Evolutionary conservation across 2,797 vertebrate genomes (phyloP), one percentile per base, ranked within the genome.

Genomic region (Sarcophilus harrisii): DNA sequence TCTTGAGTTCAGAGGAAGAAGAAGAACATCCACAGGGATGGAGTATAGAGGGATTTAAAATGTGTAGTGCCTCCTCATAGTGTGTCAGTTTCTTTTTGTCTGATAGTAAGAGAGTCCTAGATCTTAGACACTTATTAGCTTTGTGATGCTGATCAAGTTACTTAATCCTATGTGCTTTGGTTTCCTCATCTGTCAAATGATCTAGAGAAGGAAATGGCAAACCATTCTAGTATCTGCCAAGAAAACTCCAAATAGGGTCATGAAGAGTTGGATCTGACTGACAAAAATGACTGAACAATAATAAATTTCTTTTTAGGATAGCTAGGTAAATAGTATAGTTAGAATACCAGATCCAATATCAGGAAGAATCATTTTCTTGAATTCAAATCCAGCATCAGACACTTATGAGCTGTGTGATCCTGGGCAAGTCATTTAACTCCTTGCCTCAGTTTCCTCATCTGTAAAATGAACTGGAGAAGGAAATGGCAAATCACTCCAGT

Each of bases 81-180:
- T 58, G 92, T 90, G 93, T 97, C 94, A 1, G 81, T 94, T 95
- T 96, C 93, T 91, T 81, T 93, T 1, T 55, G 30, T 13, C 28
- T 24, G 9, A 52, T 29, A 90, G 27, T 5, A 62, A 62, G 13
- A 73, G 66, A 18, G 66, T 73, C 32, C 1, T 73, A 73, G n/a
- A 10, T 16, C 66, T 73, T 16, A 73, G 66, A 38, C 66, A n/a
- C n/a, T 38, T 9, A 38, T n/a, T 73, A 21, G n/a, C 66, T 73
- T 14, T 62, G 30, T 62, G 30, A 62, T 13, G 4, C 3, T 66
- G 60, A 4, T 4, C 59, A 62, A 62, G 29, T 62, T 30, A 62
- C 11, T 62, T 62, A 62, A 62, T 4, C 59, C 29, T 32, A 2
- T 62, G 12, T 14, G 30, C 30, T 60, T 66, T 14, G 5, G 13